Evolutionary conservation across 2,113 vertebrate species (phyloP).

Genomic region (Chamaea fasciata): DNA sequence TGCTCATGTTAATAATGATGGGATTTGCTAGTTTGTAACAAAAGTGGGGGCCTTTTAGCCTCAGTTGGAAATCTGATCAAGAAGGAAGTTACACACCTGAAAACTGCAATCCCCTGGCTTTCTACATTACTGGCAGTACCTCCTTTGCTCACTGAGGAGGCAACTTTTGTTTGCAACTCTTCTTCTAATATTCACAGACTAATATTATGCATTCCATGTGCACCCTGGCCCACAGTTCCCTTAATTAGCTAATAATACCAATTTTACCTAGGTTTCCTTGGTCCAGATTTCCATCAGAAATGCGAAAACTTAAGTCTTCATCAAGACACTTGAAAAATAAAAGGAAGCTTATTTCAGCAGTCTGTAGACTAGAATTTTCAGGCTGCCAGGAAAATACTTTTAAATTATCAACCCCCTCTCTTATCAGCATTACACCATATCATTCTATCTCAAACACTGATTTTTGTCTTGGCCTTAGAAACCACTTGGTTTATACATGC

Average conservation of each 20-base stretch:
- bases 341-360: neutral
- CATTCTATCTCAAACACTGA: neutral
- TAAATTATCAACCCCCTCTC: fast-evolving
- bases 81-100: neutral
- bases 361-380: neutral
- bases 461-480: neutral
- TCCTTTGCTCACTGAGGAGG: neutral
- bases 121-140: neutral
- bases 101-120: neutral
- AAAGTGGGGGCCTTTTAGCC: neutral
- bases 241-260: neutral
- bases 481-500: neutral
- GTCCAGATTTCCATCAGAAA: neutral
- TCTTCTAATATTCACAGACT: neutral
- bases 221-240: neutral
- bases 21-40: neutral
- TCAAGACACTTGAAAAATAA: neutral
- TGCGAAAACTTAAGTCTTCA: neutral
- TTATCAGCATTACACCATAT: neutral
- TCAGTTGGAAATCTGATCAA: neutral
- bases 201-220: neutral
- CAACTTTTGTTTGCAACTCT: neutral
- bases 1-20: neutral
- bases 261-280: neutral
- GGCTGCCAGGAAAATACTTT: neutral